Base-by-base conservation (phyloP, 2,888 invertebrate genomes). In the Drosophila borealis region DNA sequence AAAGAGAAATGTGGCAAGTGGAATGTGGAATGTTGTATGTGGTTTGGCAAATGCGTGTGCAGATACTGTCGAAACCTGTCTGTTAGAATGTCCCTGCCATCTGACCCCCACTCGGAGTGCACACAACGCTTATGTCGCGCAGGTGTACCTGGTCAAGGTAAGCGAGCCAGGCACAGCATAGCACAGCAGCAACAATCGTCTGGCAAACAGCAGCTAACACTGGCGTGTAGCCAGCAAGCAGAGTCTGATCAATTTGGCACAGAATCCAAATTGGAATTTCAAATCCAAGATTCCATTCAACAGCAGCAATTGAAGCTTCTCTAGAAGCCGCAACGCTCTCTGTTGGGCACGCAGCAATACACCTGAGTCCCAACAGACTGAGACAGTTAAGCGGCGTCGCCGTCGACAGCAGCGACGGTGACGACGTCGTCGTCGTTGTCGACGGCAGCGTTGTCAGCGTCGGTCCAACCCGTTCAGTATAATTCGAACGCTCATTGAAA, bases 401-500 rank as follows among this genome's bases (percentile, higher is more conserved):
- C 64, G 44, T 54, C 48, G 48, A 57, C 57, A 34, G 42, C 39
- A 19, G 17, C 45, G 36, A 21, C 62, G 29, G 17, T 54, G 44
- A 34, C 49, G 19, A 46, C 49, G 41, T 19, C 66, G 29, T 59
- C 67, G 71, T 56, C 66, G 29, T 59, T 66, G 71, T 56, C 56
- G 46, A 34, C 49, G 21, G 49, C 49, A 46, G 33, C 66, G 29
- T 59, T 70, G 71, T 56, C 60, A 51, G 63, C 37, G 74, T 44
- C 67, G 39, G 71, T 34, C 51, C 67, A 49, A 70, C 61, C 53
- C 66, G 70, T 72, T 88, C 82, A 85, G 88, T 88, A 72, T 66
- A 82, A 76, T 85, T 80, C 80, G 76, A 88, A 71, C 88, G 77
- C 81, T 88, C 88, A 81, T 75, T 88, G 85, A 88, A 85, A 88